phyloP scores from a whole-genome alignment of 1,140 invertebrate species.

The Plodia interpunctella region DNA sequence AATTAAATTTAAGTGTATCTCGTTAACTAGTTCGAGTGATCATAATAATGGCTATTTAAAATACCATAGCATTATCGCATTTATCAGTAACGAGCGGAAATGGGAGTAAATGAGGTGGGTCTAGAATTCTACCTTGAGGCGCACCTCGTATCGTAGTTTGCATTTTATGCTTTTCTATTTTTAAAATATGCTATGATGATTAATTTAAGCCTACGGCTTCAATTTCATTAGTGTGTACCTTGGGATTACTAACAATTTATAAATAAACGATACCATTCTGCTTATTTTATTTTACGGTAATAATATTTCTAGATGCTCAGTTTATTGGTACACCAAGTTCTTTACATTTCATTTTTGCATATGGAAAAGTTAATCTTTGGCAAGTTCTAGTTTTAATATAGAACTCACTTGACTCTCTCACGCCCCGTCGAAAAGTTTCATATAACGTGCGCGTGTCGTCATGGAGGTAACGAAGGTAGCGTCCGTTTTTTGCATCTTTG shows the following conservation, averaged over 20 bases:
- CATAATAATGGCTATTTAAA: constrained; percentile 54
- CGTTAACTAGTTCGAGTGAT: constrained; percentile 48
- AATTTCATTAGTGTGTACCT: no score
- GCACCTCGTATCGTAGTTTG: constrained; percentile 31
- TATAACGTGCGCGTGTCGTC: constrained; percentile 94
- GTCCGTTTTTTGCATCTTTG: constrained; percentile 94
- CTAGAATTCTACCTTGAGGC: constrained; percentile 44
- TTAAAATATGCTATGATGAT: no score
- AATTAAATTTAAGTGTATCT: constrained; percentile 57
- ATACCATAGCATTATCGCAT: constrained; percentile 49
- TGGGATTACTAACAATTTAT: no score
- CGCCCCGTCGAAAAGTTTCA: constrained; percentile 93
- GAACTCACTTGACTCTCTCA: constrained; percentile 93
- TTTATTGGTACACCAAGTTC: no score
- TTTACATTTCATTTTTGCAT: no score
- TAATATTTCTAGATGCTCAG: no score
- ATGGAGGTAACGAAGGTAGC: constrained; percentile 89
- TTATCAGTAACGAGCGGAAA: constrained; percentile 63
- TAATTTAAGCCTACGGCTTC: no score
- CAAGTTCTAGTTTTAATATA: no score
- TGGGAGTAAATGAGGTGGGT: constrained; percentile 42
- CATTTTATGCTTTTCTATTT: not conserved
- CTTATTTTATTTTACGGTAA: no score
- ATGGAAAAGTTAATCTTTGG: no score
- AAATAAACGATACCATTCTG: no score